Percentiles rank a stretch among this genome's conserved stretches.
phyloP scores from a whole-genome alignment of 2,888 invertebrate genomes.

The Sinotaia quadrata region DNA sequence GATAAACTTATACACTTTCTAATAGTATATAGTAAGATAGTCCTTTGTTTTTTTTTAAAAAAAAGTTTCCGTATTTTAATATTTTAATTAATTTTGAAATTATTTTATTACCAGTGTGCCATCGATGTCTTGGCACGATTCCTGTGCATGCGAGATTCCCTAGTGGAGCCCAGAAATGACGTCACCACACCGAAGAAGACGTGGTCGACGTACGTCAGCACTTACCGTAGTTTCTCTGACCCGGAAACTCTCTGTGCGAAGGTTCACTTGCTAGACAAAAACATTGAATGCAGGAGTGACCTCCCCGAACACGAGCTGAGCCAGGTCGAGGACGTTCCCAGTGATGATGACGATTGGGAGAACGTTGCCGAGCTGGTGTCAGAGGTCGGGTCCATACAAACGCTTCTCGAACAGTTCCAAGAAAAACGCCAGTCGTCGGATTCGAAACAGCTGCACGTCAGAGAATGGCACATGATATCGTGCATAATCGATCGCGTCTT shows the following conservation, averaged over 20 bases:
- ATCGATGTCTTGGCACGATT: conserved; percentile 56
- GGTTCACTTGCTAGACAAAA: conserved; percentile 50
- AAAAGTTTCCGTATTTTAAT: no score
- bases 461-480: conserved; percentile 67
- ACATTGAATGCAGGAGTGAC: conserved; percentile 29
- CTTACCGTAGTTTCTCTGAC: conserved; percentile 39
- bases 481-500: conserved; percentile 66
- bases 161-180: conserved; percentile 42
- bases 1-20: no score
- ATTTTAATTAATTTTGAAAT: no score
- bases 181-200: conserved; percentile 38
- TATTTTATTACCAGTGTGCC: conserved; percentile 45
- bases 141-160: conserved; percentile 48
- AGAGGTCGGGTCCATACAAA: conserved; percentile 43
- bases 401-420: conserved; percentile 28
- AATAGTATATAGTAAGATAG: no score
- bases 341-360: conserved; percentile 15
- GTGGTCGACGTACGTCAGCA: conserved; percentile 40
- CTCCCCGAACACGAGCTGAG: conserved; percentile 29
- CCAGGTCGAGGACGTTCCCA: conserved; percentile 17
- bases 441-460: conserved; percentile 50
- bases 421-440: conserved; percentile 50
- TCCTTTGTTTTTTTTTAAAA: no score
- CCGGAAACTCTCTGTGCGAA: conserved; percentile 50
- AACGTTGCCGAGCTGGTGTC: conserved; percentile 15